phyloP scores from a whole-genome alignment of 2,113 vertebrate genomes.

The Hipposideros armiger region DNA sequence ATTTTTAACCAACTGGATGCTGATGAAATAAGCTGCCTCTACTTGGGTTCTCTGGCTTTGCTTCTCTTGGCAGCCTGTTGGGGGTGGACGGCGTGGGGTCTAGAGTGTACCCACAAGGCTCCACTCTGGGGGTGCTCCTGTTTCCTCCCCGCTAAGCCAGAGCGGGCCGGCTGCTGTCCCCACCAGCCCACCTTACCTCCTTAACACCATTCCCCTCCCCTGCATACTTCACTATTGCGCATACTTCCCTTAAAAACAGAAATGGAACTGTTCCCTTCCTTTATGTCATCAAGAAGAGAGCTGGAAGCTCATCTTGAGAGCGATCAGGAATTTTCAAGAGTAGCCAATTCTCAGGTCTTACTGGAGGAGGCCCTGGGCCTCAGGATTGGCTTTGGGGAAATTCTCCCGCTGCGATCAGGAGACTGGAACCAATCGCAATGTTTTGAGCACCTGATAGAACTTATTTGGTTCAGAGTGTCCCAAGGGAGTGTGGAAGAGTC shows the following conservation, averaged over 20 bases:
- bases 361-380: not conserved
- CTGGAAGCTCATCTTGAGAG: not conserved
- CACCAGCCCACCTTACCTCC: not conserved
- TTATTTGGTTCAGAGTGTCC: not conserved
- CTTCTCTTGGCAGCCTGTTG: slow-evolving; percentile 29
- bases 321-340: not conserved
- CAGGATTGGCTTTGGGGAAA: not conserved
- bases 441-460: not conserved
- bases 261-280: not conserved
- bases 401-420: not conserved
- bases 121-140: not conserved
- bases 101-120: not conserved
- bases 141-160: not conserved
- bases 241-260: not conserved
- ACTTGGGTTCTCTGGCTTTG: not conserved
- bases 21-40: slow-evolving; percentile 54
- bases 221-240: not conserved
- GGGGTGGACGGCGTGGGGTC: not conserved
- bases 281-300: not conserved
- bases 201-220: fast-evolving
- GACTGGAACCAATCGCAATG: not conserved
- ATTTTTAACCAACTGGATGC: slow-evolving; percentile 76
- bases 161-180: not conserved
- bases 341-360: not conserved
- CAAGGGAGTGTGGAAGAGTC: not conserved